phyloP scores from a whole-genome alignment of 2,888 invertebrate species.

The Acrobasis suavella region DNA sequence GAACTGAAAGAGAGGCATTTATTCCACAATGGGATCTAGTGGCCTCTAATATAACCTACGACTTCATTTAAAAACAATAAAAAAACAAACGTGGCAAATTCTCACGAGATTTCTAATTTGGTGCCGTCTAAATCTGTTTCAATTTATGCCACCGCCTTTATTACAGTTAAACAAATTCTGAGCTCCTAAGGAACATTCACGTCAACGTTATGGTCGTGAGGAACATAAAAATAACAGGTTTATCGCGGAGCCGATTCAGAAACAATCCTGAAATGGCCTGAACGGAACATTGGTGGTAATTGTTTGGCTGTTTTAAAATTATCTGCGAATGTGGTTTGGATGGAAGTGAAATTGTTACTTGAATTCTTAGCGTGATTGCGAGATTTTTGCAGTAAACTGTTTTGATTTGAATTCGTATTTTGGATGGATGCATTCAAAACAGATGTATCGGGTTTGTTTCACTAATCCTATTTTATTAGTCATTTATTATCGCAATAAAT shows the following conservation, averaged over 20 bases:
- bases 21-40: too few species aligned
- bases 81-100: constrained; percentile 15
- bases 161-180: constrained; percentile 50
- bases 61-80: not conserved
- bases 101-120: constrained; percentile 21
- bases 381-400: not conserved
- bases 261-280: constrained; percentile 43
- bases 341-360: not conserved
- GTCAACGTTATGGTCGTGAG: constrained; percentile 46
- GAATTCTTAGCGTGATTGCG: not conserved
- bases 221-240: constrained; percentile 60
- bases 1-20: too few species aligned
- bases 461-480: too few species aligned
- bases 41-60: not conserved
- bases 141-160: constrained; percentile 40
- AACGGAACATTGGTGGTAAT: constrained; percentile 21
- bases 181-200: constrained; percentile 42
- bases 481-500: too few species aligned
- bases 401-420: too few species aligned
- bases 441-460: too few species aligned
- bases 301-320: constrained; percentile 20
- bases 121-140: constrained; percentile 26
- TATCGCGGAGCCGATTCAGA: constrained; percentile 54
- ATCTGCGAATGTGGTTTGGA: constrained; percentile 7
- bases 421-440: too few species aligned